phyloP scores from a whole-genome alignment of 2,113 vertebrate species.

The Phoxinus phoxinus region DNA sequence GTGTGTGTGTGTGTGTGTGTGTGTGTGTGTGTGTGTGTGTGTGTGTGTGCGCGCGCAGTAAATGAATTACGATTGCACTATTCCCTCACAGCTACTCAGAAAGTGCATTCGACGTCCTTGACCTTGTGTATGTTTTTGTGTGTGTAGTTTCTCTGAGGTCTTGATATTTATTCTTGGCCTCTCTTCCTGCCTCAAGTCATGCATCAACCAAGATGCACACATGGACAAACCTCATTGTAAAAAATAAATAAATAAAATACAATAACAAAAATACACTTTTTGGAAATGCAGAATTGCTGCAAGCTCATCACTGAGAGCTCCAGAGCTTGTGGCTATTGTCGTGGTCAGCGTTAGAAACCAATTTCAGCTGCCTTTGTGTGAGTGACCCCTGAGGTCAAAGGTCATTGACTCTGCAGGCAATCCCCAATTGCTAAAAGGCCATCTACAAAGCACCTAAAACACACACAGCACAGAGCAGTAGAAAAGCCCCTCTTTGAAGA shows the following conservation, averaged over 20 bases:
- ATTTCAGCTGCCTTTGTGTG: constrained; percentile 70
- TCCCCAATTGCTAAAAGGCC: constrained; percentile 72
- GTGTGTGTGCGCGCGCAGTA: constrained; percentile 20
- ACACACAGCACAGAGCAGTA: constrained; percentile 24
- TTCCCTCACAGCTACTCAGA: constrained; percentile 38
- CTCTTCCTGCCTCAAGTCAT: not conserved
- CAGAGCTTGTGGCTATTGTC: constrained; percentile 22
- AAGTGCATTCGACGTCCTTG: constrained; percentile 47
- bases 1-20: constrained; percentile 21
- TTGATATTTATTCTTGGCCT: constrained; percentile 19
- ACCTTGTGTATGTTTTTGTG: constrained; percentile 49
- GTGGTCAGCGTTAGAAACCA: constrained; percentile 61
- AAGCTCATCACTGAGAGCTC: not conserved
- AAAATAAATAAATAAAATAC: not conserved
- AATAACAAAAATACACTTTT: not conserved
- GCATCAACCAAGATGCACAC: not conserved
- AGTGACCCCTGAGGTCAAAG: constrained; percentile 67
- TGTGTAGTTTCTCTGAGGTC: constrained; percentile 27
- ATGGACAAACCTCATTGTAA: not conserved
- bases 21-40: constrained; percentile 23
- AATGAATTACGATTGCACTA: constrained; percentile 29
- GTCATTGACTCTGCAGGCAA: constrained; percentile 71
- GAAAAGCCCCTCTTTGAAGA: not conserved
- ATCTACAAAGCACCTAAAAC: constrained; percentile 57
- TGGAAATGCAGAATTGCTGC: not conserved